A percentile compares a stretch with the other conserved stretches of the same genome.
Evolutionary conservation across 2,113 vertebrate species (phyloP).

Genomic region (Petrocephalus microphthalmus): DNA sequence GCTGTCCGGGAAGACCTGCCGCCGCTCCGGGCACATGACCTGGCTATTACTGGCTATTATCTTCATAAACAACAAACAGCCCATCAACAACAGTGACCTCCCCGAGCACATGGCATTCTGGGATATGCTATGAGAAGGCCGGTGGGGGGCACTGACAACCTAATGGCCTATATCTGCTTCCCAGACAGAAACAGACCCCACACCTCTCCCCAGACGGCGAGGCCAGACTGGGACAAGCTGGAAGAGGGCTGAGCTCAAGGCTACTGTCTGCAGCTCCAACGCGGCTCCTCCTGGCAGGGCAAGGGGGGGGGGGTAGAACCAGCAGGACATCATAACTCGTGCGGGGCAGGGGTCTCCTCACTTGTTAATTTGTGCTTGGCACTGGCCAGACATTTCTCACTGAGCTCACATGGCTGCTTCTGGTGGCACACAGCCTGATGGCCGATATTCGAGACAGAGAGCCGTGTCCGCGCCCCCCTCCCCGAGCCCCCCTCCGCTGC

Average conservation of each 20-base stretch:
- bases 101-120: constrained; percentile 30
- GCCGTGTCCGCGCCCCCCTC: background rate
- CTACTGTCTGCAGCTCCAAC: constrained; percentile 19
- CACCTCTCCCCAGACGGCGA: constrained; percentile 36
- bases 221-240: background rate
- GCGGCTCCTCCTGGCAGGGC: constrained; percentile 11
- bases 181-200: constrained; percentile 51
- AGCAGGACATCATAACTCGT: constrained; percentile 38
- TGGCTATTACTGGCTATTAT: background rate
- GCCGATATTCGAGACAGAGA: constrained; percentile 18
- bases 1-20: constrained; percentile 24
- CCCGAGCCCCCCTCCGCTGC: background rate
- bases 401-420: constrained; percentile 22
- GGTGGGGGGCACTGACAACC: constrained; percentile 37
- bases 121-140: constrained; percentile 39
- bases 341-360: constrained; percentile 35
- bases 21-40: background rate
- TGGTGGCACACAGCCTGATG: constrained; percentile 1
- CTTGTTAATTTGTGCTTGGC: constrained; percentile 52
- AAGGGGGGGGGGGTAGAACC: constrained; percentile 31
- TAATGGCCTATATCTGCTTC: constrained; percentile 40
- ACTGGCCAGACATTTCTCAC: constrained; percentile 22
- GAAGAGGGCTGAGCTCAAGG: background rate
- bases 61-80: constrained; percentile 30
- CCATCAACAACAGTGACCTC: background rate